Base-by-base conservation (phyloP, 2,888 invertebrate species). In the Azorinus chamasolen region DNA sequence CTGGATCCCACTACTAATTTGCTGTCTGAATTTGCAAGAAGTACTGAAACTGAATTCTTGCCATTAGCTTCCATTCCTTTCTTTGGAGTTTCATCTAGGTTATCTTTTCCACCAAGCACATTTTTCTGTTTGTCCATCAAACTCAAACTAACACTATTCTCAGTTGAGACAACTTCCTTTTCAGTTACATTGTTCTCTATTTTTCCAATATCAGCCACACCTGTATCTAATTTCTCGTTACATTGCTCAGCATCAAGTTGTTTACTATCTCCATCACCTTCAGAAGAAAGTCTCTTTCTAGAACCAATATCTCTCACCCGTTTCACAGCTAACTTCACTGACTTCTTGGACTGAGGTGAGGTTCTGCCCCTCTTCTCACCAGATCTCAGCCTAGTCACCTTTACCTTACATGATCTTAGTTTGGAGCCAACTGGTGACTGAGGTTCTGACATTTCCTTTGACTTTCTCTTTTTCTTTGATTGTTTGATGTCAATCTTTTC, bases 1-100 rank as follows among this genome's bases (percentile, higher is more conserved):
- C 84, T 58, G 10, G 81, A 71, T 10, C 80, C 83, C 2, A 80
- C n/a, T 8, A 84, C 45, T 10, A 86, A 65, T 50, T 84, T 86
- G 55, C 83, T 83, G 61, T 86, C 86, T 0, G 86, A 82, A 48
- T 82, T 71, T 48, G 24, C 70, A 71, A 71, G 54, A n/a, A 74
- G 27, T 16, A 77, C 32, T 10, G 58, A 53, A 2, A 53, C 50
- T 46, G 63, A 59, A 8, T 48, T 10, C 55, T 64, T 71, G 14
- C 59, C 25, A 61, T 18, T 46, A 12, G 43, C 24, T 20, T 82
- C 77, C 6, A 68, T 58, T 14, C 51, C 61, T 70, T 87, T 87
- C 50, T 64, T 71, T 20, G 87, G 87, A 0, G 87, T 87, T 75
- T 84, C 85, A 48, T 83, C 79, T 6, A 83, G 48, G 14, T 58